Conservation (phyloP, 2,888 invertebrate species). For the Stenoptilia bipunctidactyla region DNA sequence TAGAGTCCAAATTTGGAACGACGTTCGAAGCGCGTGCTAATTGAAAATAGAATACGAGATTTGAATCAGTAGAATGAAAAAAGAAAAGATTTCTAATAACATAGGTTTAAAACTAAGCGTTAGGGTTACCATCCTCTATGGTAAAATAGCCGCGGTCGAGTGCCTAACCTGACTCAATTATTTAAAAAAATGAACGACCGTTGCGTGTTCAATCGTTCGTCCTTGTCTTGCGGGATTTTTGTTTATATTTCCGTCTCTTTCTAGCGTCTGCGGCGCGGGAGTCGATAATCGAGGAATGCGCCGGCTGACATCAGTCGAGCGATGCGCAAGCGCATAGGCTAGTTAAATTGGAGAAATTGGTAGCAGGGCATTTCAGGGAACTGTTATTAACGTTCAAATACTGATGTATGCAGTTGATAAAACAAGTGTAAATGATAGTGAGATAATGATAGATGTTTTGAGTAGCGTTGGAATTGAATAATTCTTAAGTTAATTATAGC, state of each 20-base stretch:
- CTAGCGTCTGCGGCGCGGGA: conserved; percentile 47
- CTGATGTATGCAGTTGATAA: conserved; percentile 21
- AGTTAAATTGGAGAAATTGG: conserved; percentile 69
- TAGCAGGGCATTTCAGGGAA: conserved; percentile 43
- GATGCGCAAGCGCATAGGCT: conserved; percentile 64
- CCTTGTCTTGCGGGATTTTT: conserved; percentile 41
- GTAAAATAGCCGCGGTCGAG: conserved; percentile 22
- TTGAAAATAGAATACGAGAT: conserved; percentile 42
- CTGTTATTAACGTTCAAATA: conserved; percentile 42
- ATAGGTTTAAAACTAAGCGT: no score
- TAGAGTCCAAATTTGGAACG: conserved; percentile 59
- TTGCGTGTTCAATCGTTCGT: conserved; percentile 31
- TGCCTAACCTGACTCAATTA: conserved; percentile 65
- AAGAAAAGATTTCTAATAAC: no score
- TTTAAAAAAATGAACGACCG: conserved; percentile 55
- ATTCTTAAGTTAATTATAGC: no score
- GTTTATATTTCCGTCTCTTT: conserved; percentile 33
- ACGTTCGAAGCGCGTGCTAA: conserved; percentile 45
- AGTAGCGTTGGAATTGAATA: no score
- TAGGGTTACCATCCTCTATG: not conserved
- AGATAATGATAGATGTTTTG: not conserved
- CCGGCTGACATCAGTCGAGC: conserved; percentile 65
- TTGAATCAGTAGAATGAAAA: no score
- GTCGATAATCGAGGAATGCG: conserved; percentile 64
- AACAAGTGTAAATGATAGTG: conserved; percentile 3